Conservation (phyloP, 1,140 invertebrate species). For the Scylla paramamosain region DNA sequence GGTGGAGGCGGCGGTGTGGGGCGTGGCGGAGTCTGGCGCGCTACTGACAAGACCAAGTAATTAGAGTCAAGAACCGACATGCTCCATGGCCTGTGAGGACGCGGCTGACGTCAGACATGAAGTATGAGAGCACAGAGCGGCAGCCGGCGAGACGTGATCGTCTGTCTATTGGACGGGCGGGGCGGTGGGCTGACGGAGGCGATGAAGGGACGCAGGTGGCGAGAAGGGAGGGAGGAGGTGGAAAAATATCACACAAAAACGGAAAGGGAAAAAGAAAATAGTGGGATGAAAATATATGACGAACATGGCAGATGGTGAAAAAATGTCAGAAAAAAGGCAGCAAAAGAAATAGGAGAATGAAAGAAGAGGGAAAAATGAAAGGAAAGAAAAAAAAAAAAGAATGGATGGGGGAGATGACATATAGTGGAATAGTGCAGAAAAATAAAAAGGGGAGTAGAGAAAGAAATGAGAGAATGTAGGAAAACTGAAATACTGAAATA, state of each 20-base stretch:
- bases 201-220: too few species aligned
- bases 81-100: neutral
- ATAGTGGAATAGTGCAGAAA: neutral
- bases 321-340: neutral
- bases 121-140: neutral
- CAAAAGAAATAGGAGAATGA: neutral
- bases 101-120: neutral
- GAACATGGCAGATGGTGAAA: neutral
- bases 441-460: neutral
- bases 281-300: neutral
- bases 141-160: too few species aligned
- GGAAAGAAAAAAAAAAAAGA: neutral
- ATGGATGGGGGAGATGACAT: neutral
- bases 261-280: too few species aligned
- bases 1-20: neutral
- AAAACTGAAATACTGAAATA: neutral
- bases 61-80: slow-evolving; percentile 1
- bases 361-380: neutral
- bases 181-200: too few species aligned
- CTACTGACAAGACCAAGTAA: neutral
- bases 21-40: neutral
- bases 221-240: too few species aligned
- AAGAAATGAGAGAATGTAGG: neutral
- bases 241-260: too few species aligned
- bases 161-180: too few species aligned